Base-by-base conservation (phyloP, 2,113 vertebrate genomes). In the Phainopepla nitens region DNA sequence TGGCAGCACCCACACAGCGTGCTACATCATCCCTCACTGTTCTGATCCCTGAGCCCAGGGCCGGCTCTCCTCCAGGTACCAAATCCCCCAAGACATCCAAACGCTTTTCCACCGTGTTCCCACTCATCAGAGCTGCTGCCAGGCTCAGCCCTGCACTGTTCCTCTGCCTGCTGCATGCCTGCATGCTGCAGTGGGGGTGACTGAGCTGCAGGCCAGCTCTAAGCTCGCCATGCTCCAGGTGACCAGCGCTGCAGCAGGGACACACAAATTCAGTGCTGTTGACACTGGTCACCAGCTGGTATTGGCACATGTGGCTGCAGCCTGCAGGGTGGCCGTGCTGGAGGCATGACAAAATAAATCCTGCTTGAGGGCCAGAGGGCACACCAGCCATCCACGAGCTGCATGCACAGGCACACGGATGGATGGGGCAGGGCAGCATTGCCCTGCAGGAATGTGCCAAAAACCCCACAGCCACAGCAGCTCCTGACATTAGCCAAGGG, bases 291-390 rank as follows among this genome's bases (percentile, higher is more conserved):
- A 21, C 36, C n/a, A n/a, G 47, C 21, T 82, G 41, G 11, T 42
- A 45, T 41, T 36, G 61, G 60, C 28, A 2, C n/a, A 4, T 0
- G 2, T 6, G 7, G 2, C 44, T 20, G 31, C 49, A 49, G 50
- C 15, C 58, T 27, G 53, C 33, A 35, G 31, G 23, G 50, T 2
- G 36, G n/a, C 35, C 3, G 3, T 0, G 0, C 33, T 45, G 47
- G 23, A 60, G n/a, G 27, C 7, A 29, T 6, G 27, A 56, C 69
- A 92, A 60, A 84, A 57, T 5, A 62, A 72, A 24, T 10, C 68
- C 27, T 1, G 2, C 39, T 44, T 2, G 20, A 68, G 42, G 39
- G 12, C 13, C 66, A 56, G 27, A 7, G 1, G 68, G 65, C 44
- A 35, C 8, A 5, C 5, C 10, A 33, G 24, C 53, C 60, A 13